Base-by-base conservation (phyloP, 2,888 invertebrate species). In the Serripes groenlandicus region DNA sequence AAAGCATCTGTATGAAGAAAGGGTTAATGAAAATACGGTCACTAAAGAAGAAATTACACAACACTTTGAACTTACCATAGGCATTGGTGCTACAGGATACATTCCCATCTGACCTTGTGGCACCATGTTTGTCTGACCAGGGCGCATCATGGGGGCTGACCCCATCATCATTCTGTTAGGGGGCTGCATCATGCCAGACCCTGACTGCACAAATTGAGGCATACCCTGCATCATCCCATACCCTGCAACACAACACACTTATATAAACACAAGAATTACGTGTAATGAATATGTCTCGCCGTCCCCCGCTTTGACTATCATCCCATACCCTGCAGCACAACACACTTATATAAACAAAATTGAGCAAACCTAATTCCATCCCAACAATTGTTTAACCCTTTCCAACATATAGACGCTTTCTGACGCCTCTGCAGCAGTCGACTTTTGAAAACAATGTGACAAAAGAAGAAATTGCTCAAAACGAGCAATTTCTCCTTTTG, bases 141-240 rank as follows among this genome's bases (percentile, higher is more conserved):
- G 68, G 28, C 56, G 64, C 62, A 78, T 62, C 62, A 77, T 80
- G 34, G 75, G 81, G 28, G 54, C 54, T 69, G 56, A 64, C 34
- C 62, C 37, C 80, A 86, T 86, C 83, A 82, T 78, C 78, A 85
- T 80, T 23, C 68, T 72, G 35, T 72, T 72, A n/a, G 75, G 81
- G 21, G 56, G 75, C 9, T 66, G 37, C 64, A 72, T 78, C 62
- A 75, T 75, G 37, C 70, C 54, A 30, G 58, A 30, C 1, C 79
- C 79, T 26, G 79, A 70, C 60, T 80, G 79, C 7, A 70, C 71
- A 70, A 37, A 80, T 28, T 70, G 74, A 11, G 79, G 79, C n/a
- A 34, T 28, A 4, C 79, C 75, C 58, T 75, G 79, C 79, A 80
- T 80, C 75, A 80, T 80, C 1, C 73, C 73, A 68, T 42, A 78